phyloP scores from a whole-genome alignment of 2,113 vertebrate species.

The Marcusenius ussheri region DNA sequence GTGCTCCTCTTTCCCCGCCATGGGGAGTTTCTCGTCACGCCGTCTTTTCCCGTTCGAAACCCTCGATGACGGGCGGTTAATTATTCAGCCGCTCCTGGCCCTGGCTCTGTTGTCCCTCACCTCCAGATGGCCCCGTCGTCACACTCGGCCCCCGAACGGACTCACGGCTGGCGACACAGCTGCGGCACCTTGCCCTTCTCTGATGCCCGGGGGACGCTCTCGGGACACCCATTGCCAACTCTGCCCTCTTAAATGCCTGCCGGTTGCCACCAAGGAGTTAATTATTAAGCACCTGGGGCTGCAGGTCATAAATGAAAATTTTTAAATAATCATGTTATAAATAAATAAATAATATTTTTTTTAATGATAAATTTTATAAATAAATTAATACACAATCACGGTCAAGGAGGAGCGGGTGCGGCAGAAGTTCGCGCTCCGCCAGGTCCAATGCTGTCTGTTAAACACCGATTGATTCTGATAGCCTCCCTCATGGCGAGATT shows the following conservation, averaged over 20 bases:
- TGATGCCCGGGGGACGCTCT: neutral
- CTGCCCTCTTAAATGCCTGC: neutral
- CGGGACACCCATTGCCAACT: neutral
- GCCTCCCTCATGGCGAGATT: neutral
- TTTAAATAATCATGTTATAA: neutral
- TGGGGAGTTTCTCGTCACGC: neutral
- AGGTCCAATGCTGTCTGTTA: neutral
- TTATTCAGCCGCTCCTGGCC: conserved; percentile 29
- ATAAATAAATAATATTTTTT: neutral
- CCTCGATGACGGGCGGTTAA: conserved; percentile 25
- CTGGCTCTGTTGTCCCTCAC: neutral
- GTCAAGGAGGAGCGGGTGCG: neutral
- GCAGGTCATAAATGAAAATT: neutral
- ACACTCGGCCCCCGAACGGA: neutral
- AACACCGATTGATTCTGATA: neutral
- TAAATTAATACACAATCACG: neutral
- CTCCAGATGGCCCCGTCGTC: conserved; percentile 18
- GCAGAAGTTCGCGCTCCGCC: too few species aligned
- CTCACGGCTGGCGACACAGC: conserved; percentile 1
- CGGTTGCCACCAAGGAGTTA: neutral
- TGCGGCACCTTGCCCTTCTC: conserved; percentile 7
- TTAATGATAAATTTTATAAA: neutral
- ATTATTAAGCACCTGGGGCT: neutral
- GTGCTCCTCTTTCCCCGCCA: neutral
- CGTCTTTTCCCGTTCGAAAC: neutral